A percentile compares a stretch with the other conserved stretches of the same genome.
phyloP scores from a whole-genome alignment of 1,140 invertebrate species.

The Zophobas atratus region DNA sequence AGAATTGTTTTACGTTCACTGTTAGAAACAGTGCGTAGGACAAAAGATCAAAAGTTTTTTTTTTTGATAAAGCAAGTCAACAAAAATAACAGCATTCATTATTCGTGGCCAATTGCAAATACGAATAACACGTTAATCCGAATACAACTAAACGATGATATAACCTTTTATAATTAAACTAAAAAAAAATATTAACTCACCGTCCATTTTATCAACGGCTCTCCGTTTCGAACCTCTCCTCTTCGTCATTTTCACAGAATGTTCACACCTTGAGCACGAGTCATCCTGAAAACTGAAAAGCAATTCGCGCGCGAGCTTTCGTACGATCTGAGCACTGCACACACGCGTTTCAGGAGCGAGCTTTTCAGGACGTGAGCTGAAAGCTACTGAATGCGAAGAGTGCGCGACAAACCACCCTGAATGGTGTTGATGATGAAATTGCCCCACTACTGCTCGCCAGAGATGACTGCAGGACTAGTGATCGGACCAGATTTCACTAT shows the following conservation, averaged over 20 bases:
- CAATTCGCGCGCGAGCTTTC: constrained; percentile 32
- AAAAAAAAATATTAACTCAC: constrained; percentile 6
- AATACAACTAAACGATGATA: too few species aligned
- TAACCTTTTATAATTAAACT: not conserved
- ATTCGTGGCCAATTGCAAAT: too few species aligned
- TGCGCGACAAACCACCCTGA: constrained; percentile 40
- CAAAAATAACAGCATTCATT: too few species aligned
- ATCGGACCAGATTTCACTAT: constrained; percentile 39
- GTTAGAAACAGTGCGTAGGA: too few species aligned
- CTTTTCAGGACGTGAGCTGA: constrained; percentile 40
- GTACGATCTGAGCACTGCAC: not conserved
- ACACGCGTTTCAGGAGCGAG: constrained; percentile 17
- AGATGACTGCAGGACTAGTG: constrained; percentile 37
- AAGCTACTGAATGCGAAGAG: constrained; percentile 40
- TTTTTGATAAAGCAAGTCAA: too few species aligned
- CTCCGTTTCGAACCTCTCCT: constrained; percentile 14
- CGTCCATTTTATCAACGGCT: constrained; percentile 29
- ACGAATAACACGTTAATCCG: too few species aligned
- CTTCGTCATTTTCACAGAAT: constrained; percentile 12
- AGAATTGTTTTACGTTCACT: too few species aligned
- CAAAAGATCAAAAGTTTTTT: too few species aligned
- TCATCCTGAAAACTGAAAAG: constrained; percentile 21
- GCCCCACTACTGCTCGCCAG: constrained; percentile 30
- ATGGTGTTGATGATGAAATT: constrained; percentile 38
- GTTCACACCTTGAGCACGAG: constrained; percentile 11